These are phyloP conservation scores for Rhogogaster chlorosoma DNA, from an alignment of 2,888 invertebrate genomes.

Conservation along the genomic window DNA sequence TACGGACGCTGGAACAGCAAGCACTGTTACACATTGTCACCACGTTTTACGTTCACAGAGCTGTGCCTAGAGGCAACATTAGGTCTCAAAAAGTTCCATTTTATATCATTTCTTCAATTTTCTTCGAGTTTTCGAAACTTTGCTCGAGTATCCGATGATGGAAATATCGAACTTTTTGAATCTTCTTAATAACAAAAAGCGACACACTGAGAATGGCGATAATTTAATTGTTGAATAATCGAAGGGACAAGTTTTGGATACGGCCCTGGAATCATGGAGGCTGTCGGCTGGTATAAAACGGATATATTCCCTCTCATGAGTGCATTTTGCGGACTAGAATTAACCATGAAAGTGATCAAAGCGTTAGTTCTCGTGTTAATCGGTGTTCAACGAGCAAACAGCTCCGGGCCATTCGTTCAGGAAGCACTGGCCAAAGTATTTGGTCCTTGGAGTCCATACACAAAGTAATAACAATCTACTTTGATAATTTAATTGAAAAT, in stretches of 20 bases:
- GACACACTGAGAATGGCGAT: neutral
- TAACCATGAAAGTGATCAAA: conserved; percentile 50
- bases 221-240: conserved; percentile 2
- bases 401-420: conserved; percentile 59
- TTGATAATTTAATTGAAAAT: conserved; percentile 5
- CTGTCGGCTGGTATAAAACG: conserved; percentile 46
- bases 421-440: conserved; percentile 63
- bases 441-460: conserved; percentile 53
- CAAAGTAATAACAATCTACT: conserved; percentile 34
- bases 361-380: conserved; percentile 53
- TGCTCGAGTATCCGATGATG: neutral
- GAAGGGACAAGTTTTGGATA: neutral
- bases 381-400: conserved; percentile 50
- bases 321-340: conserved; percentile 43
- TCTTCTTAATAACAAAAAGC: neutral
- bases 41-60: conserved; percentile 6
- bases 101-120: neutral
- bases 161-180: neutral
- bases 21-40: conserved; percentile 41
- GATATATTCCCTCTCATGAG: conserved; percentile 47
- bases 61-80: conserved; percentile 9
- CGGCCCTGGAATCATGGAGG: conserved; percentile 31
- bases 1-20: conserved; percentile 25
- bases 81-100: neutral
- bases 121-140: neutral